Evolutionary conservation across 1,140 invertebrate genomes (phyloP).

Genomic region (Lethrus apterus): DNA sequence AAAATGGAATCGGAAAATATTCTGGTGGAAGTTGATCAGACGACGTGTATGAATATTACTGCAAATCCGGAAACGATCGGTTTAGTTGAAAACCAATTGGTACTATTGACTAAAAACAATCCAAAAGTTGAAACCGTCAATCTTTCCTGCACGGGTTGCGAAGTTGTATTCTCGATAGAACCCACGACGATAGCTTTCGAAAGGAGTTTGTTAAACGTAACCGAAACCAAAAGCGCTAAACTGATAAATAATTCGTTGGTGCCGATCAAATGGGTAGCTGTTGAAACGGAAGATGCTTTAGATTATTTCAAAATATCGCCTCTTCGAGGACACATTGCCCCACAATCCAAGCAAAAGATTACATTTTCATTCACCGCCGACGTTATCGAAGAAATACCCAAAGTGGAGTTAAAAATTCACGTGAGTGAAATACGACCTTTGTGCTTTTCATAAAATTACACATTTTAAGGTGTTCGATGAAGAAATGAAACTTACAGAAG

Average conservation of each 20-base stretch:
- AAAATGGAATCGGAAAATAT: neutral
- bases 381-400: slow-evolving; percentile 21
- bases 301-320: slow-evolving; percentile 23
- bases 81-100: slow-evolving; percentile 6
- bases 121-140: slow-evolving; percentile 26
- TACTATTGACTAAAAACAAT: slow-evolving; percentile 32
- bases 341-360: slow-evolving; percentile 20
- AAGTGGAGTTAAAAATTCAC: slow-evolving; percentile 19
- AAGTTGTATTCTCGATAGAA: slow-evolving; percentile 23
- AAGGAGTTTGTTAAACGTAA: slow-evolving; percentile 23
- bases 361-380: slow-evolving; percentile 20
- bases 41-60: neutral
- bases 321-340: slow-evolving; percentile 20
- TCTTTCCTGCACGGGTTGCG: slow-evolving; percentile 18
- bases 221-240: slow-evolving; percentile 19
- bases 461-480: slow-evolving; percentile 28
- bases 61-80: neutral
- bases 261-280: slow-evolving; percentile 26
- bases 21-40: neutral
- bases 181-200: slow-evolving; percentile 29
- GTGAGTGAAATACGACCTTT: slow-evolving; percentile 14
- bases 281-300: slow-evolving; percentile 12
- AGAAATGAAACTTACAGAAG: neutral
- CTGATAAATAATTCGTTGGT: slow-evolving; percentile 27
- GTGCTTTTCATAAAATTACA: slow-evolving; percentile 1